Evolutionary conservation across 2,113 vertebrate species (phyloP).

Genomic region (Hydrolagus affinis): DNA sequence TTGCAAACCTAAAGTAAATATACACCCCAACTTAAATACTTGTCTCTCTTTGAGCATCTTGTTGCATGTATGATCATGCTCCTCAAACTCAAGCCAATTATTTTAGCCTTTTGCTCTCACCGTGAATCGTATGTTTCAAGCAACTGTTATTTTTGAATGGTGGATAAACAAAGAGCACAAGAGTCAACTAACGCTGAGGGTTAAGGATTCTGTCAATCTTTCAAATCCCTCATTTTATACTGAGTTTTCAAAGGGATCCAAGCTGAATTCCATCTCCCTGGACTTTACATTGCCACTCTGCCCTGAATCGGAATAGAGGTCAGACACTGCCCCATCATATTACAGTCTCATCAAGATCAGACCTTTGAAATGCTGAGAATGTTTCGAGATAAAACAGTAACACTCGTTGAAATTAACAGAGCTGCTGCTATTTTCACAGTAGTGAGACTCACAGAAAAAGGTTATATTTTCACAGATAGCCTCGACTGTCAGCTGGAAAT

Average conservation of each 20-base stretch:
- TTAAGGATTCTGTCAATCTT: background rate
- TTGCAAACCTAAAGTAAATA: background rate
- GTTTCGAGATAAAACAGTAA: background rate
- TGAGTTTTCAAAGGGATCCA: background rate
- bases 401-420: background rate
- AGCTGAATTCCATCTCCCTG: background rate
- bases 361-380: background rate
- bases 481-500: background rate
- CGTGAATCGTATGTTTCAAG: background rate
- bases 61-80: background rate
- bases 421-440: background rate
- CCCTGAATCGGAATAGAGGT: background rate
- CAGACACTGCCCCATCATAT: background rate
- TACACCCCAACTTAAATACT: slow-evolving; percentile 3
- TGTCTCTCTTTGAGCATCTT: background rate
- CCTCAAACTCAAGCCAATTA: slow-evolving; percentile 5
- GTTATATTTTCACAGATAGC: background rate
- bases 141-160: background rate
- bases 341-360: background rate
- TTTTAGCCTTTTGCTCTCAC: slow-evolving; percentile 15
- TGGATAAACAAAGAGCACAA: background rate
- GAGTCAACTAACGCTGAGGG: background rate
- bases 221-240: background rate
- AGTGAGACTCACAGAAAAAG: background rate
- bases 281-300: background rate